A percentile compares a stretch with the other conserved stretches of the same genome.
Conservation (phyloP, 2,797 vertebrate genomes). For the Rallus crepitans region DNA sequence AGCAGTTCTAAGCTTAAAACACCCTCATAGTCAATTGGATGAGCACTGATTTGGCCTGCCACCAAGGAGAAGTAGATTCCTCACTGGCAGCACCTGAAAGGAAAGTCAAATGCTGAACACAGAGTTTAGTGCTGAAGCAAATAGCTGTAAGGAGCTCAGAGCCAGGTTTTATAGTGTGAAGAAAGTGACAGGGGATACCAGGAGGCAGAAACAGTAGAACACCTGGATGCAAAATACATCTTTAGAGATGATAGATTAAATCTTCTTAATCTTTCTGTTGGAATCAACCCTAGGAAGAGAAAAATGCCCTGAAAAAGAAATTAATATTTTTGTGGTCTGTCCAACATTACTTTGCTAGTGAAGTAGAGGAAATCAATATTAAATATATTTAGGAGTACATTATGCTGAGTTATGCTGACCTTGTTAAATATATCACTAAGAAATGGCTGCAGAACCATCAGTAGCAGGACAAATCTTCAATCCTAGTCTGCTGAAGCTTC, state of each 20-base stretch:
- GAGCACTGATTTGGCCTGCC: conserved; percentile 3
- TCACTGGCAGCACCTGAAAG: conserved; percentile 43
- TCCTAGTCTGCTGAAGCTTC: neutral
- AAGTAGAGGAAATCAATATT: conserved; percentile 53
- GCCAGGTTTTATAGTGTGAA: neutral
- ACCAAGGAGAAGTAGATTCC: neutral
- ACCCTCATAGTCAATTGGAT: neutral
- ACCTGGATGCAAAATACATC: conserved; percentile 15
- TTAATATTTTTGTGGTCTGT: neutral
- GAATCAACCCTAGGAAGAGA: conserved; percentile 31
- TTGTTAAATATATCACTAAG: conserved; percentile 50
- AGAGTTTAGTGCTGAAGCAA: conserved; percentile 14
- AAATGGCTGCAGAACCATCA: neutral
- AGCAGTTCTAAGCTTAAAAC: conserved; percentile 19
- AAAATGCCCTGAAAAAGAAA: conserved; percentile 5
- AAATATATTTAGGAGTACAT: conserved; percentile 48
- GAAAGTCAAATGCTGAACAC: neutral
- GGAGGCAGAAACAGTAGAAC: neutral
- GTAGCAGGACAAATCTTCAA: neutral
- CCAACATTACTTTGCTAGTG: neutral
- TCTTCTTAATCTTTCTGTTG: conserved; percentile 37
- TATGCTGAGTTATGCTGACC: conserved; percentile 49
- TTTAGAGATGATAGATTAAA: conserved; percentile 19
- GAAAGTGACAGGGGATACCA: neutral
- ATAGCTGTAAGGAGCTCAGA: neutral